Percentiles rank a stretch among this genome's conserved stretches.
These are phyloP conservation scores for Gopherus flavomarginatus DNA, from an alignment of 2,113 vertebrate genomes.

Conservation along the genomic window DNA sequence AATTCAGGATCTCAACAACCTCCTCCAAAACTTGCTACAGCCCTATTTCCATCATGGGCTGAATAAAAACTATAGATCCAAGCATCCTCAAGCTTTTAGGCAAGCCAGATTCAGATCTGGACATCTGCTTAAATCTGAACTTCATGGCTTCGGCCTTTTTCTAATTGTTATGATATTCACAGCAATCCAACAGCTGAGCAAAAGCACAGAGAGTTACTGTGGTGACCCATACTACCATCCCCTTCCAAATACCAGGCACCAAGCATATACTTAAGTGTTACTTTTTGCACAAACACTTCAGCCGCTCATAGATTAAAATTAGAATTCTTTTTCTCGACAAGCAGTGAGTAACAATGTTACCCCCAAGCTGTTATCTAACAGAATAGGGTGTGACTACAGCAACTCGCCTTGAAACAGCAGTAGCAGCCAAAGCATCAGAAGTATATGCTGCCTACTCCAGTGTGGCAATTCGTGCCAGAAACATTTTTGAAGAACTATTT, in stretches of 20 bases:
- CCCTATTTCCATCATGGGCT: rapidly evolving
- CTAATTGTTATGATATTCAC: background rate
- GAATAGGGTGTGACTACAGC: background rate
- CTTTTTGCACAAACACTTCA: background rate
- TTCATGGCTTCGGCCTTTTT: background rate
- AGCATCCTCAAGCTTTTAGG: background rate
- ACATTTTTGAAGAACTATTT: background rate
- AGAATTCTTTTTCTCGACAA: background rate
- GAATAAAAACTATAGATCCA: background rate
- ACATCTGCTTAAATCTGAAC: background rate
- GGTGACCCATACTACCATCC: background rate
- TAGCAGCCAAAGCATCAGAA: background rate
- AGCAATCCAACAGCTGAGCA: background rate
- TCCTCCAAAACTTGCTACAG: rapidly evolving
- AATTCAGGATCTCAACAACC: rapidly evolving
- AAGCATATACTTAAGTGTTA: background rate
- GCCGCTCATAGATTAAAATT: background rate
- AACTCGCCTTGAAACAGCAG: background rate
- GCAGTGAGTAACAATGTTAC: background rate
- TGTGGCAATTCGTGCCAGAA: background rate
- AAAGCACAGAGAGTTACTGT: background rate
- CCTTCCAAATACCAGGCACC: background rate
- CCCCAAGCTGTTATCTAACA: background rate
- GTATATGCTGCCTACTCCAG: background rate
- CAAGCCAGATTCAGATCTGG: background rate